These are phyloP conservation scores for Elaphurus davidianus DNA, from an alignment of 2,113 vertebrate species.

Conservation along the genomic window DNA sequence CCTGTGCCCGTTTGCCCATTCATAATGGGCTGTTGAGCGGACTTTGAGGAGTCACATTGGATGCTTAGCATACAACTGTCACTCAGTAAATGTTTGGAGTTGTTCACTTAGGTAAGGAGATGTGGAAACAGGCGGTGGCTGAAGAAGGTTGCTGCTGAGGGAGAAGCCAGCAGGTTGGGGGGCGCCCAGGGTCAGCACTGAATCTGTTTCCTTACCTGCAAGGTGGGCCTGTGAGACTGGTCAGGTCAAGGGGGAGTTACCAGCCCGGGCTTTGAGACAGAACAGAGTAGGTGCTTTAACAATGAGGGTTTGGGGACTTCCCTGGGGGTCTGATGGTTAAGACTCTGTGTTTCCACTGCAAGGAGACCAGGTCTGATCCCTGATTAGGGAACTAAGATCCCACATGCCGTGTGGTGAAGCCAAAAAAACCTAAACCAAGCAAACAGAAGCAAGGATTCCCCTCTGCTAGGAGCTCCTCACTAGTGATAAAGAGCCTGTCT, in stretches of 20 bases:
- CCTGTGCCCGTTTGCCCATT: neutral
- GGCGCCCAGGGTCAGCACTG: neutral
- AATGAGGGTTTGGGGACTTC: neutral
- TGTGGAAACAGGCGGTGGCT: neutral
- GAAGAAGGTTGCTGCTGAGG: neutral
- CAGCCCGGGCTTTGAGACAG: neutral
- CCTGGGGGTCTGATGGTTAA: neutral
- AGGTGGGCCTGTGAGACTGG: neutral
- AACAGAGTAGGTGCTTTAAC: neutral
- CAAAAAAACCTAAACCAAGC: neutral
- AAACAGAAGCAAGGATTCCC: neutral
- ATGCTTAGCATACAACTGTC: too few species aligned
- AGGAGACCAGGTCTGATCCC: neutral
- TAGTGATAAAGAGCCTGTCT: neutral
- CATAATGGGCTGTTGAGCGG: neutral
- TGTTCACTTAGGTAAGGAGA: neutral
- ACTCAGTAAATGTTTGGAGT: neutral
- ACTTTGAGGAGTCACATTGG: neutral
- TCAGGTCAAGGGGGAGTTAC: neutral
- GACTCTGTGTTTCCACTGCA: neutral
- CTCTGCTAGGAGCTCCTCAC: neutral
- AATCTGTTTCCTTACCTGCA: neutral
- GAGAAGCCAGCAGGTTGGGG: neutral
- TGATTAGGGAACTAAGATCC: neutral
- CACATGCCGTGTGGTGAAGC: neutral